Evolutionary conservation across 1,140 invertebrate genomes (phyloP).

Genomic region (Latrodectus geometricus): DNA sequence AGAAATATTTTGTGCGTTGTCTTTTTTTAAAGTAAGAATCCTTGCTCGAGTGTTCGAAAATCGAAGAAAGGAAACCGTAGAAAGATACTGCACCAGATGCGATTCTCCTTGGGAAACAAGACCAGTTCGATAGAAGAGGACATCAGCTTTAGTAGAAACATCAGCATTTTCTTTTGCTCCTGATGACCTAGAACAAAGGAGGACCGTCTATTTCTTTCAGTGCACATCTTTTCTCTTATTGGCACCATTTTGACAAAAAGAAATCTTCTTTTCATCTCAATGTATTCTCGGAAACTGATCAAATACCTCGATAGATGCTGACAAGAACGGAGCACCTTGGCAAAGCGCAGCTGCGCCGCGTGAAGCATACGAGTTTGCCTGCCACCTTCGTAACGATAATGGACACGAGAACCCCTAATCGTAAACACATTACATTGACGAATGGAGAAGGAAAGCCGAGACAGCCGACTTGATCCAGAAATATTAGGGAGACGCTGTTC

Average conservation of each 20-base stretch:
- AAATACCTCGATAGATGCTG: slow-evolving; percentile 30
- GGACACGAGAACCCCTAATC: slow-evolving; percentile 59
- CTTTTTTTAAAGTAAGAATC: slow-evolving; percentile 32
- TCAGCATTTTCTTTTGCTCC: slow-evolving; percentile 48
- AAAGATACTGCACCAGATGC: slow-evolving; percentile 59
- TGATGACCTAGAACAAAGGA: slow-evolving; percentile 57
- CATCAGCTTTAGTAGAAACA: slow-evolving; percentile 53
- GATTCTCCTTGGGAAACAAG: slow-evolving; percentile 30
- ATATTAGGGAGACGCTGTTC: not conserved
- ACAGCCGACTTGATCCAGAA: slow-evolving; percentile 1
- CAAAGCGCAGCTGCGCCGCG: slow-evolving; percentile 40
- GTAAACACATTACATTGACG: slow-evolving; percentile 60
- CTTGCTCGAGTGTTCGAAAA: slow-evolving; percentile 36
- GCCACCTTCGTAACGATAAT: slow-evolving; percentile 51
- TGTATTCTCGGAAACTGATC: slow-evolving; percentile 34
- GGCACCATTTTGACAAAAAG: slow-evolving; percentile 52
- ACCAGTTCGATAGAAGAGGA: slow-evolving; percentile 49
- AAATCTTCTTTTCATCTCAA: slow-evolving; percentile 36
- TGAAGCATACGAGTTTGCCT: slow-evolving; percentile 10
- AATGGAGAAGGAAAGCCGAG: slow-evolving; percentile 1
- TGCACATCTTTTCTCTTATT: slow-evolving; percentile 40
- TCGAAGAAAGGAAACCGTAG: slow-evolving; percentile 48
- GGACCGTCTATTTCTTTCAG: slow-evolving; percentile 26
- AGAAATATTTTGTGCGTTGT: not conserved
- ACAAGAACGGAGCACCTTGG: slow-evolving; percentile 10